Evolutionary conservation across 1,140 invertebrate species (phyloP).

Genomic region (Lepidostoma basale): DNA sequence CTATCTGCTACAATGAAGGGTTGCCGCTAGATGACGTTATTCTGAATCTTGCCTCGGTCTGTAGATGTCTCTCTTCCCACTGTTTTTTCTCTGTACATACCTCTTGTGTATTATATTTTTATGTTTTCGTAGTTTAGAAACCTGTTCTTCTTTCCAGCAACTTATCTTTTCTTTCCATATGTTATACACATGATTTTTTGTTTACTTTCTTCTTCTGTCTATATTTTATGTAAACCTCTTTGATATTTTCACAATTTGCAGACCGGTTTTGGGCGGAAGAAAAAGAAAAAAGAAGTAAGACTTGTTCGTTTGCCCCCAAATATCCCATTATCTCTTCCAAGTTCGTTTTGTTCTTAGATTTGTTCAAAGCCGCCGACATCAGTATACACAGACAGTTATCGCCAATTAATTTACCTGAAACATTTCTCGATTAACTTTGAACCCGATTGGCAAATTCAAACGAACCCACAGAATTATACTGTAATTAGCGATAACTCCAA

Average conservation of each 20-base stretch:
- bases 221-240: constrained; percentile 46
- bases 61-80: too few relatives aligned
- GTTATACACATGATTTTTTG: not conserved
- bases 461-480: not conserved
- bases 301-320: constrained; percentile 53
- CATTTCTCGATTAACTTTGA: not conserved
- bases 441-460: constrained; percentile 1
- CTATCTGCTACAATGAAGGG: too few relatives aligned
- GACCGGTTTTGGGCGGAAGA: constrained; percentile 90
- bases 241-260: constrained; percentile 67
- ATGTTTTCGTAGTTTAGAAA: constrained; percentile 6
- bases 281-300: constrained; percentile 97
- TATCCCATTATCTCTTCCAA: constrained; percentile 43
- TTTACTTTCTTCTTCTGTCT: constrained; percentile 43
- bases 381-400: constrained; percentile 42
- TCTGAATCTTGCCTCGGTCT: too few relatives aligned
- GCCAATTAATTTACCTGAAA: constrained; percentile 42
- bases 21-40: too few relatives aligned
- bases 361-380: constrained; percentile 35
- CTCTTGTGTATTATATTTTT: constrained; percentile 23
- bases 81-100: too few relatives aligned
- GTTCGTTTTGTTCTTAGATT: constrained; percentile 44
- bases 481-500: constrained; percentile 46
- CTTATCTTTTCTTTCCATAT: not conserved
- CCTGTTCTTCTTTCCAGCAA: constrained; percentile 13